A percentile compares a stretch with the other conserved stretches of the same genome.
phyloP scores from a whole-genome alignment of 37 sponge, comb jelly and placozoan genomes.

The Haliclona indistincta region DNA sequence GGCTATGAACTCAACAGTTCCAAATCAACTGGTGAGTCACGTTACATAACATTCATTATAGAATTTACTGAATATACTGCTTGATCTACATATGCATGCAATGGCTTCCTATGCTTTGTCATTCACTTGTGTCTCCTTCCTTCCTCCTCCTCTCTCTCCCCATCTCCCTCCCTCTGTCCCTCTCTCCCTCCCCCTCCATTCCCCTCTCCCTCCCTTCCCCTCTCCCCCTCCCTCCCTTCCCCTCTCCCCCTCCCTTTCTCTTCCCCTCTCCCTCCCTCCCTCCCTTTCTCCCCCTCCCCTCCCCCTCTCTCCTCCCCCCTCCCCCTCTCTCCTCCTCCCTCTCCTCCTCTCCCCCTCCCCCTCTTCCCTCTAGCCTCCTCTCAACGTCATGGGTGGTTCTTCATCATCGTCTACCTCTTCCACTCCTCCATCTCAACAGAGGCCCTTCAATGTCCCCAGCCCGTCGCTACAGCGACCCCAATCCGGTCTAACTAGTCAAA shows the following conservation, averaged over 20 bases:
- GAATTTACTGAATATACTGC: too few species aligned
- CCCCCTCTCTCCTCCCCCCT: conserved; percentile 7
- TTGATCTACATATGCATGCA: too few species aligned
- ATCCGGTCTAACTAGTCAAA: too few species aligned
- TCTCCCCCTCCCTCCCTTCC: neutral
- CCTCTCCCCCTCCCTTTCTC: neutral
- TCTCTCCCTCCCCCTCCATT: too few species aligned
- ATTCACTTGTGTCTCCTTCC: neutral
- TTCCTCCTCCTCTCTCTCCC: neutral
- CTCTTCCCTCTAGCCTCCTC: conserved; percentile 5
- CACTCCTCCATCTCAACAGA: neutral
- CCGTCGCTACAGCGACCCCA: too few species aligned
- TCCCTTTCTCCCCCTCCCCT: neutral
- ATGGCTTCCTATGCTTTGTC: too few species aligned
- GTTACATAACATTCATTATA: too few species aligned
- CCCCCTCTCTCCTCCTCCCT: conserved; percentile 2
- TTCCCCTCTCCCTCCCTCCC: neutral
- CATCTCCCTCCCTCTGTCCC: too few species aligned
- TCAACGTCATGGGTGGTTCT: conserved; percentile 1
- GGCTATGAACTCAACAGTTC: too few species aligned
- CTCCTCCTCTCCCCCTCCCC: conserved; percentile 12
- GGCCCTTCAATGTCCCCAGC: too few species aligned
- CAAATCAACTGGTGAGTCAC: too few species aligned
- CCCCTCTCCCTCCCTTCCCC: too few species aligned
- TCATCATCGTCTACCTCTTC: neutral